Base-by-base conservation (phyloP, 2,888 invertebrate species). In the Drosophila limbata region DNA sequence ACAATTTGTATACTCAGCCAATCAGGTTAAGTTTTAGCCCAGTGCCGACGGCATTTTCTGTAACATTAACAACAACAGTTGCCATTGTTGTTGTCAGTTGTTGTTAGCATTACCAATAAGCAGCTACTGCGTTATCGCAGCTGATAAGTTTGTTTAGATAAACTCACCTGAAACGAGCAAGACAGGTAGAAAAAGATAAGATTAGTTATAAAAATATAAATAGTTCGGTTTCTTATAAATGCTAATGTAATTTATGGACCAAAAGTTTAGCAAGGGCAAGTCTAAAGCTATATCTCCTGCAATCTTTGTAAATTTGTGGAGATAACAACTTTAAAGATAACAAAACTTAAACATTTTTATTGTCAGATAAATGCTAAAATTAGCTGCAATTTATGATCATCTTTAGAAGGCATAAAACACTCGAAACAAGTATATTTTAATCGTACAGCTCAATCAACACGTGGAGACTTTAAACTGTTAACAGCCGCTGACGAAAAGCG, bases 1-100 rank as follows among this genome's bases (percentile, higher is more conserved):
- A 69, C 80, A 69, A 83, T 81, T 71, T 79, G 73, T 85, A 69
- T 84, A 86, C 84, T 84, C 85, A 84, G 55, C 85, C 85, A 85
- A 85, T 85, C 85, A 76, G 83, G 82, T 79, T 81, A 61, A 66
- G 56, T 56, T 66, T 65, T 53, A 17, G 51, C 55, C 56, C 47
- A 33, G 51, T n/a, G 42, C 71, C 78, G 82, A 62, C 83, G 85
- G 85, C 83, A 79, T 77, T 82, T 80, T 68, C 50, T 60, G 68
- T 59, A 52, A 50, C 52, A 47, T 25, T 15, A 28, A 44, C 28
- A 28, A 28, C 50, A 42, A 47, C 47, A 57, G 13, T 17, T 48
- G 28, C 19, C n/a, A 11, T 17, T 35, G 47, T 48, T 37, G 42
- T 42, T 19, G 42, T 19, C 11, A 35, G 9, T 31, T 48, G 17